A percentile compares a stretch with the other conserved stretches of the same genome.
These are phyloP conservation scores for Diogma glabrata DNA, from an alignment of 2,888 invertebrate genomes.

Conservation along the genomic window DNA sequence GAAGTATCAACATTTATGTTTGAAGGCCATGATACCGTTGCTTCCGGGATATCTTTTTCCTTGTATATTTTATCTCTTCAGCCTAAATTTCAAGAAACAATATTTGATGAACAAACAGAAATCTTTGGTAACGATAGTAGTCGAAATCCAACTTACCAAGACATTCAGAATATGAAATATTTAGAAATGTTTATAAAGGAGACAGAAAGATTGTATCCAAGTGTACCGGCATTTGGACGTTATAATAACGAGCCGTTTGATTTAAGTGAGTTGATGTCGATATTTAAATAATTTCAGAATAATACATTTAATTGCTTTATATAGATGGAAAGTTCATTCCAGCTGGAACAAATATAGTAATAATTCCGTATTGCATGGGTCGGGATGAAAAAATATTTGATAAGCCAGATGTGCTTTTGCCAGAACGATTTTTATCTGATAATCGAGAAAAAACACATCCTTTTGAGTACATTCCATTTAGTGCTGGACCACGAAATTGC, in stretches of 20 bases:
- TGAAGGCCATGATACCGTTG: slow-evolving; percentile 47
- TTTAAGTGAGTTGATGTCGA: slow-evolving; percentile 24
- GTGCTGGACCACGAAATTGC: slow-evolving; percentile 53
- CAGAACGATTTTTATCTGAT: slow-evolving; percentile 41
- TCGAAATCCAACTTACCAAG: slow-evolving; percentile 25
- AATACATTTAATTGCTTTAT: not conserved
- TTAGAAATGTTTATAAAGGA: slow-evolving; percentile 32
- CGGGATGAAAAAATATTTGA: slow-evolving; percentile 23
- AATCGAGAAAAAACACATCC: slow-evolving; percentile 33
- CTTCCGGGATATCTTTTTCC: slow-evolving; percentile 43
- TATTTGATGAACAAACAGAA: slow-evolving; percentile 38
- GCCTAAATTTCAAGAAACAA: slow-evolving; percentile 40
- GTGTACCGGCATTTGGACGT: slow-evolving; percentile 29
- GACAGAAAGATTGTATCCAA: slow-evolving; percentile 29
- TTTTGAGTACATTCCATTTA: slow-evolving; percentile 47
- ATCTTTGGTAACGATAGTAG: slow-evolving; percentile 35
- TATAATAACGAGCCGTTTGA: slow-evolving; percentile 24
- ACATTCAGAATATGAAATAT: slow-evolving; percentile 31
- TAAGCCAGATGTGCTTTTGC: slow-evolving; percentile 32
- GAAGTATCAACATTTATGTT: slow-evolving; percentile 35
- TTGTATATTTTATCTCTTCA: slow-evolving; percentile 41
- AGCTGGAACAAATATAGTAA: slow-evolving; percentile 23
- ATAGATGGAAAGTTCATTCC: slow-evolving; percentile 30
- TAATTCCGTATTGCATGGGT: slow-evolving; percentile 16
- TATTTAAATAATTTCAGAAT: not conserved